A percentile compares a stretch with the other conserved stretches of the same genome.
Conservation (phyloP, 1,140 invertebrate species). For the Caerostris darwini region DNA sequence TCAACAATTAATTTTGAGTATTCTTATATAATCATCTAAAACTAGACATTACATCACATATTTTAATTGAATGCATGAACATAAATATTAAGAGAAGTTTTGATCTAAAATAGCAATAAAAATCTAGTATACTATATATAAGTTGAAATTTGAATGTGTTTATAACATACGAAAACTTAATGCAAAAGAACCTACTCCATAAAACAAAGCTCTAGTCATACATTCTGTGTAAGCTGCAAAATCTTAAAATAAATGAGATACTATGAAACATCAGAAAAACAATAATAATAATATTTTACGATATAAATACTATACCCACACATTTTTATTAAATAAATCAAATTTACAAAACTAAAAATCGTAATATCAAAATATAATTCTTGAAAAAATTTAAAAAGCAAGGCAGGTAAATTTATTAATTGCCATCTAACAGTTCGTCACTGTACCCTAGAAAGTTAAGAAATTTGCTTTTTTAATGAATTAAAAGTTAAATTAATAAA, state of each 20-base stretch:
- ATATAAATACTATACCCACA: neutral
- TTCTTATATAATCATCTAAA: neutral
- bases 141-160: neutral
- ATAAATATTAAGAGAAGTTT: neutral
- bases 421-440: too few relatives aligned
- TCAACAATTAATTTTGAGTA: neutral
- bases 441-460: too few relatives aligned
- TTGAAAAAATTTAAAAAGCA: neutral
- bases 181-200: slow-evolving; percentile 83
- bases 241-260: slow-evolving; percentile 77
- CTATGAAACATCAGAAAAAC: too few relatives aligned
- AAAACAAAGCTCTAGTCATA: slow-evolving; percentile 83
- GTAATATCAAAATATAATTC: neutral
- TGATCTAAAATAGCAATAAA: neutral
- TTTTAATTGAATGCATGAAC: neutral
- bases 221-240: slow-evolving; percentile 84
- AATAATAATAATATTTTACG: neutral
- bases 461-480: too few relatives aligned
- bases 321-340: neutral
- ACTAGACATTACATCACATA: neutral
- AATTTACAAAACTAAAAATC: neutral
- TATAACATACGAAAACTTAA: slow-evolving; percentile 80
- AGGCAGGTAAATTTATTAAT: neutral
- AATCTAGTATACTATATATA: neutral
- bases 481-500: too few relatives aligned